Percentiles rank a stretch among this genome's conserved stretches.
Conservation (phyloP, 2,797 vertebrate genomes). For the Tauraco hartlaubi region DNA sequence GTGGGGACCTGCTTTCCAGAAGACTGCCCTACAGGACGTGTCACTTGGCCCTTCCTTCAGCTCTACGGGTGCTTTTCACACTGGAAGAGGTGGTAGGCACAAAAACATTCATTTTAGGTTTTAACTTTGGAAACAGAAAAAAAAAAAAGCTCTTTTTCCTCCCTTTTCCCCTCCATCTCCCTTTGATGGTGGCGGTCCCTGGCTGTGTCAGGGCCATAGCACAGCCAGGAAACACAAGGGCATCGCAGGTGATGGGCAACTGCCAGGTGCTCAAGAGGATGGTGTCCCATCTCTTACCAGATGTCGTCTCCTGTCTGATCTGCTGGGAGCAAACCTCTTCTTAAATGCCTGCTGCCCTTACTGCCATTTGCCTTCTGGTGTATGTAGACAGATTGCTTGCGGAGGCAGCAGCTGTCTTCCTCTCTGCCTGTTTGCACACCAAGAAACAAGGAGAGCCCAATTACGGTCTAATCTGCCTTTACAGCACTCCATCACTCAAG, state of each 20-base stretch:
- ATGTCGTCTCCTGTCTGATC: neutral
- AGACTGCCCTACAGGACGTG: neutral
- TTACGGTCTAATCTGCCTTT: neutral
- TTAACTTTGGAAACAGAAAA: neutral
- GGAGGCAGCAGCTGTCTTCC: neutral
- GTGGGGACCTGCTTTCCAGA: neutral
- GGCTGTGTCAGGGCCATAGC: rapidly evolving
- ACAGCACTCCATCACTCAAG: neutral
- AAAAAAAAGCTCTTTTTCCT: neutral
- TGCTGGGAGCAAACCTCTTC: neutral
- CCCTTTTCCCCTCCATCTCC: neutral
- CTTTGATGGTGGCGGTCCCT: neutral
- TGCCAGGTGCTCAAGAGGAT: rapidly evolving
- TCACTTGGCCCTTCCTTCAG: neutral
- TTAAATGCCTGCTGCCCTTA: neutral
- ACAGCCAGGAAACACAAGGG: neutral
- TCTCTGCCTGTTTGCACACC: neutral
- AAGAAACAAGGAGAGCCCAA: neutral
- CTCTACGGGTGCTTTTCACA: too few species aligned
- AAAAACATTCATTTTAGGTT: neutral
- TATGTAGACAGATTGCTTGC: neutral
- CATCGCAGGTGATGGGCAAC: neutral
- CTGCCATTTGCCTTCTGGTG: neutral
- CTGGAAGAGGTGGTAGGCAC: neutral
- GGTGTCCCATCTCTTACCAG: neutral